Evolutionary conservation across 2,888 invertebrate species (phyloP), one percentile per base, ranked within the genome.

Genomic region (Dioctria rufipes): DNA sequence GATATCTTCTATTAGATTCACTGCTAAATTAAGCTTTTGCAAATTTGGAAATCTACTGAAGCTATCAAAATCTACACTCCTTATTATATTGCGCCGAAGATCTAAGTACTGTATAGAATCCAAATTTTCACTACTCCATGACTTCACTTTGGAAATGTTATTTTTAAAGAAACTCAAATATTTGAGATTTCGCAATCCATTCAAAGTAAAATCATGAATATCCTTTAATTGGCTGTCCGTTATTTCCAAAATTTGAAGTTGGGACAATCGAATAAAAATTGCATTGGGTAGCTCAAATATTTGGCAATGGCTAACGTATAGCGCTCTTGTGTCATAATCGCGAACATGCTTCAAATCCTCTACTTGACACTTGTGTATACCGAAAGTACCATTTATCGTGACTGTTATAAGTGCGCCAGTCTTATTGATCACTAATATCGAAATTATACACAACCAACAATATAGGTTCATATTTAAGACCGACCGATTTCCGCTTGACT

Each of bases 61-160:
- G 6, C 85, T 85, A 2, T 84, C 84, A 0, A 83, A 65, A 3
- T 83, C 80, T 3, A 63, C 13, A 40, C 6, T 39, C 2, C 9
- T 25, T 37, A 63, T 63, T 5, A 9, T 4, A 81, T 89, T 89
- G 3, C 87, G 85, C 6, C 88, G 86, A 13, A 89, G 66, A 83
- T 89, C 88, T 9, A 89, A 81, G 3, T 84, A 81, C 5, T 81
- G 81, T 2, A 89, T 83, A 0, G 85, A 85, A 2, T 81, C 82
- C 65, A 89, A 81, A n/a, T 87, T 86, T 9, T 85, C 84, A 61
- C 84, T 83, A 4, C 87, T 85, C 88, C 89, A 89, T 3, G 87
- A 85, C 42, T 85, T 85, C 0, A 89, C 80, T 25, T 83, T 63
- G 4, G 85, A 86, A 3, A 89, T 84, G 67, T 87, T 87, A 75